phyloP scores from a whole-genome alignment of 2,888 invertebrate species.

The Drosophila falleni region DNA sequence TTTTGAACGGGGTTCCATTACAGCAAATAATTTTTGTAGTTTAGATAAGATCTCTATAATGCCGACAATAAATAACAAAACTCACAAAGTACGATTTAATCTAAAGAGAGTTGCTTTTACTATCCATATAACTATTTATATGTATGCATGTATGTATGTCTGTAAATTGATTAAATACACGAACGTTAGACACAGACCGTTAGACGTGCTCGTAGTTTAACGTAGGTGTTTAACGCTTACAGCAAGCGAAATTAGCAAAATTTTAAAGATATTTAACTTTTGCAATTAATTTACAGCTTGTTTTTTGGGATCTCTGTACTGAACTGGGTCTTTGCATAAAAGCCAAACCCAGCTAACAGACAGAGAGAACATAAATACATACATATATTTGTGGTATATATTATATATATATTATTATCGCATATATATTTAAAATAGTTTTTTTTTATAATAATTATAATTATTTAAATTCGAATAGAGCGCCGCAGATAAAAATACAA shows the following conservation, averaged over 20 bases:
- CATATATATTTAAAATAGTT: conserved; percentile 51
- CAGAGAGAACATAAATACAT: conserved; percentile 39
- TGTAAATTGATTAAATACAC: conserved; percentile 34
- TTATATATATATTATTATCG: conserved; percentile 53
- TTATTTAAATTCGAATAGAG: conserved; percentile 79
- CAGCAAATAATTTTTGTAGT: conserved; percentile 75
- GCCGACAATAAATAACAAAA: conserved; percentile 81
- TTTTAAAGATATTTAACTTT: conserved; percentile 25
- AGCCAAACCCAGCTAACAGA: conserved; percentile 36
- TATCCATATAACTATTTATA: conserved; percentile 33
- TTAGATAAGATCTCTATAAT: conserved; percentile 76
- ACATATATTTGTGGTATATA: conserved; percentile 38
- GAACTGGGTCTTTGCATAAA: conserved; percentile 29
- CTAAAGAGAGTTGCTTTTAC: conserved; percentile 53
- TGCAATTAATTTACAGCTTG: conserved; percentile 22
- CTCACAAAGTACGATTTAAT: conserved; percentile 78
- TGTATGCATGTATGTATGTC: conserved; percentile 22
- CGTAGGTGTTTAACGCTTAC: conserved; percentile 31
- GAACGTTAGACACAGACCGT: conserved; percentile 54
- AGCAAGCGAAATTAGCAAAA: conserved; percentile 43
- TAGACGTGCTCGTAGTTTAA: conserved; percentile 53
- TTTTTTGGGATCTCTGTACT: conserved; percentile 9
- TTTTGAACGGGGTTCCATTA: conserved; percentile 74
- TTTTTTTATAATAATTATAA: conserved; percentile 57
- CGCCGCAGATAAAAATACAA: conserved; percentile 66